These are phyloP conservation scores for Harpagifer antarcticus DNA, from an alignment of 2,797 vertebrate genomes.

Conservation along the genomic window DNA sequence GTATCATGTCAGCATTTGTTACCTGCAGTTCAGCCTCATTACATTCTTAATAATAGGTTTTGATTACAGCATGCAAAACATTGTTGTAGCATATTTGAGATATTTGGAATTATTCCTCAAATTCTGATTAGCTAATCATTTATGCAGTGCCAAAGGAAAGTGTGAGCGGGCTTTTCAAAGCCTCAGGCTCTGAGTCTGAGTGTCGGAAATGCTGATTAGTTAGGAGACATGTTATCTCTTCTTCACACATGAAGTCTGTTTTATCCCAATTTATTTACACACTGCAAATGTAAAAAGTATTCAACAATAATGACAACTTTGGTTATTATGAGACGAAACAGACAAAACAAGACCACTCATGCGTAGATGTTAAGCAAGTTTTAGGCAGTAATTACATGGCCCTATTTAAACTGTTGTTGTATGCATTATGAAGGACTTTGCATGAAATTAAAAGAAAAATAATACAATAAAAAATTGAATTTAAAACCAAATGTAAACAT, in stretches of 20 bases:
- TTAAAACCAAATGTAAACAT: not conserved
- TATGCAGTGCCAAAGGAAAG: conserved; percentile 1
- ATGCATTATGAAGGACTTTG: not conserved
- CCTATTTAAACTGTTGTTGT: not conserved
- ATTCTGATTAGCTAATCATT: conserved; percentile 46
- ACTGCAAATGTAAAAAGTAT: not conserved
- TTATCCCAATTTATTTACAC: not conserved
- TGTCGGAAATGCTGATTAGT: conserved; percentile 16
- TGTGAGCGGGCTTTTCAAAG: conserved; percentile 1
- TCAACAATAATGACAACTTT: not conserved
- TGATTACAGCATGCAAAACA: conserved; percentile 53
- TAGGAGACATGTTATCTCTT: conserved; percentile 24
- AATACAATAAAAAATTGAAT: too few relatives aligned
- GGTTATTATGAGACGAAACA: not conserved
- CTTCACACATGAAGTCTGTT: conserved; percentile 11
- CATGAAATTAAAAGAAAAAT: not conserved
- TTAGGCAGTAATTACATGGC: not conserved
- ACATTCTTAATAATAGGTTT: conserved; percentile 48
- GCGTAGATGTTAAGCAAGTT: not conserved
- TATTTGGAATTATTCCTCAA: conserved; percentile 52
- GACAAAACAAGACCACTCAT: not conserved
- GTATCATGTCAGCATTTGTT: conserved; percentile 27
- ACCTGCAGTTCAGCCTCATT: conserved; percentile 67
- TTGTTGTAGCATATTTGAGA: conserved; percentile 44
- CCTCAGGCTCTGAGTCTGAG: not conserved